Conservation (phyloP, 2,888 invertebrate genomes). For the Stenurella melanura region DNA sequence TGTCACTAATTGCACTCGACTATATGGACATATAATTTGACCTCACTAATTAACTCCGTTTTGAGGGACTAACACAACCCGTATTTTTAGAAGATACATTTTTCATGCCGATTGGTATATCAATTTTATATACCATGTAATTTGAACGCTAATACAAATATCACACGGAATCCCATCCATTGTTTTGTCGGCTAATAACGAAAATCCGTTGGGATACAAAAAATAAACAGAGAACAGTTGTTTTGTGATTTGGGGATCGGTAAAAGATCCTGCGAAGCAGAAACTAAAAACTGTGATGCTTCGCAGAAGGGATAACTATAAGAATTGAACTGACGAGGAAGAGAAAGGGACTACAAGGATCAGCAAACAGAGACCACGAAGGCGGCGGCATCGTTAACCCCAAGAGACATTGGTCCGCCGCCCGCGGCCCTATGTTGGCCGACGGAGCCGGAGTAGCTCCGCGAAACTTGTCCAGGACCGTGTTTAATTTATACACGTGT, state of each 20-base stretch:
- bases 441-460: conserved; percentile 43
- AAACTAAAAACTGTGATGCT: conserved; percentile 45
- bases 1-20: no score
- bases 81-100: background rate
- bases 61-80: background rate
- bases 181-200: conserved; percentile 42
- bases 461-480: conserved; percentile 41
- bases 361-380: conserved; percentile 50
- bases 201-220: conserved; percentile 31
- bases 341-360: conserved; percentile 42
- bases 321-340: conserved; percentile 42
- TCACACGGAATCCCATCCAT: conserved; percentile 30
- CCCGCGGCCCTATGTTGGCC: conserved; percentile 47
- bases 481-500: conserved; percentile 17
- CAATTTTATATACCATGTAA: conserved; percentile 21
- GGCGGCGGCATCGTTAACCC: conserved; percentile 53
- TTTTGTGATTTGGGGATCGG: conserved; percentile 50
- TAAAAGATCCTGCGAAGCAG: conserved; percentile 43
- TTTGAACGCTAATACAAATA: conserved; percentile 25
- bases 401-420: conserved; percentile 60
- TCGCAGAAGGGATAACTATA: conserved; percentile 39
- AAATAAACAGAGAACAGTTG: conserved; percentile 47
- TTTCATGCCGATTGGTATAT: conserved; percentile 4
- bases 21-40: no score
- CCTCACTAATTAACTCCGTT: no score